phyloP scores from a whole-genome alignment of 1,140 invertebrate species.

The Reticulitermes speratus region DNA sequence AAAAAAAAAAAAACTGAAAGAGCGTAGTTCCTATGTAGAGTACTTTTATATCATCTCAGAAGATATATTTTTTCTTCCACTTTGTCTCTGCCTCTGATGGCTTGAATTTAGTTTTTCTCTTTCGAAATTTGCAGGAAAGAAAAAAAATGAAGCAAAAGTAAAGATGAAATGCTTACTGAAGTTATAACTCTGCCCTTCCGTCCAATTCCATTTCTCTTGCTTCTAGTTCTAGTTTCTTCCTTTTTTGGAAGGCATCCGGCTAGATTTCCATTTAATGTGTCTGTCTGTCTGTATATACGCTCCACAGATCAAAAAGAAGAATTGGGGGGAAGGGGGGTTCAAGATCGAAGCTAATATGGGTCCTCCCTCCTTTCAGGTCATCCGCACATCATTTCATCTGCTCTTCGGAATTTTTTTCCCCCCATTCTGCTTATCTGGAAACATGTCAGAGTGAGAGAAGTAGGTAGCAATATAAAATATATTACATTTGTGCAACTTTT shows the following conservation, averaged over 20 bases:
- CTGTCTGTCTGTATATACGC: slow-evolving; percentile 3
- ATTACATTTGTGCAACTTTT: neutral
- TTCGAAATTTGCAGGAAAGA: neutral
- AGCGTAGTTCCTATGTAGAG: neutral
- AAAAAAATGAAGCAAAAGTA: neutral
- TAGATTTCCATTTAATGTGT: slow-evolving; percentile 14
- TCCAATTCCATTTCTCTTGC: neutral
- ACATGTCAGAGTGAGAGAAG: neutral
- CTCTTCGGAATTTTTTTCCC: too few relatives aligned
- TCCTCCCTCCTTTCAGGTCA: neutral
- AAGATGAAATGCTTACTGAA: slow-evolving; percentile 16
- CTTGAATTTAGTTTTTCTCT: slow-evolving; percentile 6
- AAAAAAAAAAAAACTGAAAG: neutral
- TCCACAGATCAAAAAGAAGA: neutral
- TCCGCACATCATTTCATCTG: neutral
- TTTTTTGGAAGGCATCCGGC: neutral
- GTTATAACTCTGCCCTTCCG: neutral
- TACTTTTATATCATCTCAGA: neutral
- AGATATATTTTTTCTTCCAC: neutral
- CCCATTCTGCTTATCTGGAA: neutral
- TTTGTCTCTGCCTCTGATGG: neutral
- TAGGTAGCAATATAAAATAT: neutral
- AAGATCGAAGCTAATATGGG: neutral
- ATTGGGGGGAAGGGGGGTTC: neutral
- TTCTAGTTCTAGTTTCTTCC: neutral